A percentile compares a stretch with the other conserved stretches of the same genome.
Conservation (phyloP, 2,797 vertebrate species). For the Sphenodon punctatus region DNA sequence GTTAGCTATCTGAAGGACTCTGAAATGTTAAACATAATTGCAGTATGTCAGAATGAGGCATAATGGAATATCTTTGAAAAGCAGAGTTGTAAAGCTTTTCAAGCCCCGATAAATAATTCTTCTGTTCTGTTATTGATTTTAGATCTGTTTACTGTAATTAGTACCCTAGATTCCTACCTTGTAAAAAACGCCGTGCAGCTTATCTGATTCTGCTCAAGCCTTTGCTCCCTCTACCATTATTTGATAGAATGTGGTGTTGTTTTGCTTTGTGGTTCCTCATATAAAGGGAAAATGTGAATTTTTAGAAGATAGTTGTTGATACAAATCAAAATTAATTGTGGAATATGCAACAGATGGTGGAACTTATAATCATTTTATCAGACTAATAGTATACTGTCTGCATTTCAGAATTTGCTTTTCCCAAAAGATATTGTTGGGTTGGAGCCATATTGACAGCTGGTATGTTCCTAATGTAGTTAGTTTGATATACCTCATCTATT, state of each 20-base stretch:
- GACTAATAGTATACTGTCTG: conserved; percentile 75
- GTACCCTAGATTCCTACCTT: conserved; percentile 26
- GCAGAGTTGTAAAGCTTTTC: conserved; percentile 11
- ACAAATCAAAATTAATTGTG: conserved; percentile 74
- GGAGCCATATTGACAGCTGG: conserved; percentile 81
- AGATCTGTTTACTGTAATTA: conserved; percentile 30
- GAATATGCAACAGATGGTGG: conserved; percentile 80
- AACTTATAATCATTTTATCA: conserved; percentile 79
- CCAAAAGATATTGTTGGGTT: conserved; percentile 74
- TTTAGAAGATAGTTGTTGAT: conserved; percentile 62
- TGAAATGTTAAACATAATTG: background rate
- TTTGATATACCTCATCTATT: conserved; percentile 84
- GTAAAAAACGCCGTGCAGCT: conserved; percentile 6
- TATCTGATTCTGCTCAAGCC: conserved; percentile 22
- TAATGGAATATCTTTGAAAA: conserved; percentile 24
- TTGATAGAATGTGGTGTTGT: conserved; percentile 20
- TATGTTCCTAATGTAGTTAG: conserved; percentile 76
- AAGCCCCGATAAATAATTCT: background rate
- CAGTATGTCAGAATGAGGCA: background rate
- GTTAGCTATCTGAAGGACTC: background rate
- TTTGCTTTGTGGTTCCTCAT: conserved; percentile 42
- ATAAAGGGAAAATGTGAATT: conserved; percentile 50
- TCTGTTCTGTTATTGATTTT: conserved; percentile 15
- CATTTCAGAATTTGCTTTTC: conserved; percentile 73
- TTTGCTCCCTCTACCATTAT: conserved; percentile 13